Base-by-base conservation (phyloP, 2,797 vertebrate genomes). In the Silurus aristotelis region DNA sequence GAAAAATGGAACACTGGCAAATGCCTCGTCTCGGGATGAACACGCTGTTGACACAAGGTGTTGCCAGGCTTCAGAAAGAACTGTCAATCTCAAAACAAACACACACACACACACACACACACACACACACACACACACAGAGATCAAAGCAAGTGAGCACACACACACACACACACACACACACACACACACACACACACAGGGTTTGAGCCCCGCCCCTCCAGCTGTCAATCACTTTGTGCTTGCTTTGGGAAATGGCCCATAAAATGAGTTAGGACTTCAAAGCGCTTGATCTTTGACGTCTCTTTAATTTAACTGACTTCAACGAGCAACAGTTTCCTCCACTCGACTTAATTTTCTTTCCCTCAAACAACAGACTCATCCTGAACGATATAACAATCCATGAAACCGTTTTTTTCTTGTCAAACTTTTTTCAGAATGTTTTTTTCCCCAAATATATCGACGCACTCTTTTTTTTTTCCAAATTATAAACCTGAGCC, bases 251-350 rank as follows among this genome's bases (percentile, higher is more conserved):
- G 89, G 91, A 94, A 94, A 93, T 93, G 91, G 90, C 87, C 92
- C 88, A 89, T 94, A 92, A 93, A 95, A 93, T 93, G 86, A 91
- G 82, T 91, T 92, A 89, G 90, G 83, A 90, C 93, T 94, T 94
- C 92, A 93, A 91, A 93, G 80, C 86, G 84, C 86, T 85, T 79
- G 89, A 92, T 91, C 92, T 71, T 88, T 87, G 83, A 83, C 58
- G 9, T 83, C 83, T 81, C 78, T 66, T 83, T 86, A 84, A 88
- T 85, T 86, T 88, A 80, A 89, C 64, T 58, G 80, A 55, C 71
- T 38, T 77, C 52, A 9, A 55, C 66, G 63, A 88, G 83, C 38
- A 60, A 46, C n/a, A 63, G 90, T 93, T 93, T 93, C 79, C 89
- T 86, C 86, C 83, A 67, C 61, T 12, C 38, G 80, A 60, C 52